Evolutionary conservation across 2,797 vertebrate species (phyloP), one percentile per base, ranked within the genome.

Genomic region (Arrhamphus sclerolepis): DNA sequence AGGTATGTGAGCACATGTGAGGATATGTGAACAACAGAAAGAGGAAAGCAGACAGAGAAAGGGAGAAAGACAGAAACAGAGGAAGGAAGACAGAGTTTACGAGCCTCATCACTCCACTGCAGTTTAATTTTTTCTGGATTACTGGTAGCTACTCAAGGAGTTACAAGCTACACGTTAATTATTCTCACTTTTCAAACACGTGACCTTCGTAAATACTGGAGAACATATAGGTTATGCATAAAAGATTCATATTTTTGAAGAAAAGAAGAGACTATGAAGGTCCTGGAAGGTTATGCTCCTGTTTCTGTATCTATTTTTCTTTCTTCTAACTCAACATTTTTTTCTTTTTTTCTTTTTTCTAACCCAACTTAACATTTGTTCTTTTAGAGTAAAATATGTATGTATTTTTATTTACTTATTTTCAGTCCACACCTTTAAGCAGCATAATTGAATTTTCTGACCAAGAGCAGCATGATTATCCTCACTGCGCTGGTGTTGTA

Each of bases 71-170:
- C 48, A 67, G 55, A 72, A 56, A 79, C 29, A 77, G 65, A 64
- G 50, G 24, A 62, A 71, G 56, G 31, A 49, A 82, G 75, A 84
- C 70, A 81, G 69, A 72, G 65, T 75, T 82, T 78, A 80, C 53
- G 56, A 85, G 81, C 85, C 86, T 89, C 85, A 80, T 88, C 83
- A 88, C 90, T 93, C 85, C 84, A 86, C 88, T 92, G 92, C 91
- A 92, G 91, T 83, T 81, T 66, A 67, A 84, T 86, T 82, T n/a
- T 65, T 75, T 84, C 77, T 81, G 66, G 75, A 80, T 83, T 88
- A 66, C 70, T 55, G 62, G 76, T 61, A 21, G 66, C 81, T 80
- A 83, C 71, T 84, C 80, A 72, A 78, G 59, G 72, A 80, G 70
- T 69, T 42, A 16, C 71, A 70, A 75, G 84, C 60, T 66, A 41